Conservation (phyloP, 2,888 invertebrate species). For the Mesoligia furuncula region DNA sequence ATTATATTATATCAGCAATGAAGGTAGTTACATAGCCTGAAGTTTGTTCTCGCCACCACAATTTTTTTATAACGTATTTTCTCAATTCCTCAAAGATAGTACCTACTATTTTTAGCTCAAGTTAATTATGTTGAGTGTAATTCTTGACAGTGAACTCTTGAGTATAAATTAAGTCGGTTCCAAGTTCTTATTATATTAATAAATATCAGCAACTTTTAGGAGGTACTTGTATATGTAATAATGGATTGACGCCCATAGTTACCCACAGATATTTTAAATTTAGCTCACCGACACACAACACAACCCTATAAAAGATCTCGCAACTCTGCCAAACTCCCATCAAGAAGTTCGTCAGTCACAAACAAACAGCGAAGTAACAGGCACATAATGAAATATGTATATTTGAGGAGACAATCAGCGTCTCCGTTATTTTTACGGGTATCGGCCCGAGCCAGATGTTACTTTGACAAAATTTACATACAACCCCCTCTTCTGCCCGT, state of each 20-base stretch:
- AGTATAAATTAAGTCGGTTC: background rate
- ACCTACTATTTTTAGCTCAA: background rate
- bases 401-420: conserved; percentile 66
- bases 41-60: conserved; percentile 8
- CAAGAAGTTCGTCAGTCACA: conserved; percentile 46
- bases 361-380: conserved; percentile 54
- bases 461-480: conserved; percentile 72
- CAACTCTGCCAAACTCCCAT: conserved; percentile 30
- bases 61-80: conserved; percentile 7
- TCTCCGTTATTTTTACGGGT: conserved; percentile 66
- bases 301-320: background rate
- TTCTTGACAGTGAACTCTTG: background rate
- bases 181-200: conserved; percentile 4
- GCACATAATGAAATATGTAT: conserved; percentile 65
- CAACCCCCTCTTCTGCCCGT: conserved; percentile 40
- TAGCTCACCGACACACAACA: background rate
- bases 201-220: conserved; percentile 6
- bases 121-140: conserved; percentile 4
- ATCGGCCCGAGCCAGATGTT: conserved; percentile 62
- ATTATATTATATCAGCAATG: conserved; percentile 11
- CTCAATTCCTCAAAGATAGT: background rate
- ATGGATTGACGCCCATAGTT: background rate
- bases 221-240: background rate
- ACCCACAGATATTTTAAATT: conserved; percentile 6
- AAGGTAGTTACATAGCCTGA: conserved; percentile 8